Conservation (phyloP, 2,113 vertebrate genomes). For the Caracal caracal region DNA sequence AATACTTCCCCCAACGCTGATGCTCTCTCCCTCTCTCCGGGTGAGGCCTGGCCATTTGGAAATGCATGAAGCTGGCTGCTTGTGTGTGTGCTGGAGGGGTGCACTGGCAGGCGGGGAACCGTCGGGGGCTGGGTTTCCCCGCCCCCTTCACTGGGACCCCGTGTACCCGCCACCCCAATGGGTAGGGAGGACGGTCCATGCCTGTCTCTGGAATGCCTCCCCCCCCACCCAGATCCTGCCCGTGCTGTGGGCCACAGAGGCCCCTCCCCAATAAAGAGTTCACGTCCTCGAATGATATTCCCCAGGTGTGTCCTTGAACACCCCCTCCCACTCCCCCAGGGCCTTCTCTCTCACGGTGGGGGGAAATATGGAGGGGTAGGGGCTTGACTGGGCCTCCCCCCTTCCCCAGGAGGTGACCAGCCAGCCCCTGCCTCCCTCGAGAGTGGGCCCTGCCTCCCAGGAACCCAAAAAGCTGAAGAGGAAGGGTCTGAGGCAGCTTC, state of each 20-base stretch:
- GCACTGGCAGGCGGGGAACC: not conserved
- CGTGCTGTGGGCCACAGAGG: not conserved
- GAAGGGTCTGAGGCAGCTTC: constrained; percentile 71
- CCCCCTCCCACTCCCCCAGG: not conserved
- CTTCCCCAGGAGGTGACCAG: constrained; percentile 70
- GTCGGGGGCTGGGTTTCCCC: not conserved
- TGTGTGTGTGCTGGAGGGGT: not conserved
- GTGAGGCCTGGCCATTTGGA: constrained; percentile 73
- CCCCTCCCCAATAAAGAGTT: constrained; percentile 73
- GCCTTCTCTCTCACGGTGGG: not conserved
- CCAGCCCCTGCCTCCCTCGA: constrained; percentile 51
- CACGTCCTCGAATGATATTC: constrained; percentile 17
- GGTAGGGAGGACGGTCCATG: not conserved
- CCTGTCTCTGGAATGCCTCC: not conserved
- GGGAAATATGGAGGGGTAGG: not conserved
- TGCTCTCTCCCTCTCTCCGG: not conserved
- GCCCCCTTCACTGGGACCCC: not conserved
- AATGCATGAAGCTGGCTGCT: constrained; percentile 64
- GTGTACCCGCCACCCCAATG: not conserved
- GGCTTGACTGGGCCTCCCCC: constrained; percentile 68
- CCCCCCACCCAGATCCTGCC: not conserved
- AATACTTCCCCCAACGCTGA: constrained; percentile 83
- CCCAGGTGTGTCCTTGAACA: constrained; percentile 63
- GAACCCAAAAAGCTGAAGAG: constrained; percentile 68
- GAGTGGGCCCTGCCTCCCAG: constrained; percentile 45